Base-by-base conservation (phyloP, 2,888 invertebrate species). In the Zaprionus obscuricornis region DNA sequence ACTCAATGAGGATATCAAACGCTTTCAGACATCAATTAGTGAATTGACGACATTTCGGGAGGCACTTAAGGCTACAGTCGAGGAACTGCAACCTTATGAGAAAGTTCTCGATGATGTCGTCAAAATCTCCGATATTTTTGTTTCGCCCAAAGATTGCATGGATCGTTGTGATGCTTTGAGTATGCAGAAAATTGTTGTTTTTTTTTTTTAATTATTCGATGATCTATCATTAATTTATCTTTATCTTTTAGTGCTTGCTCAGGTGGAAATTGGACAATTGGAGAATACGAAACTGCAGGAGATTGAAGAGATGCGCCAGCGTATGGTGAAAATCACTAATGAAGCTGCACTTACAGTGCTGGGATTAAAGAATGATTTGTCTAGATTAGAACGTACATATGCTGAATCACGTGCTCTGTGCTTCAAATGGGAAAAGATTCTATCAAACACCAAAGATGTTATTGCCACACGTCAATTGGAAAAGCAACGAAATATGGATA, bases 131-230 rank as follows among this genome's bases (percentile, higher is more conserved):
- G 87, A 87, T 43, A 83, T 87, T 14, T 88, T 87, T 37, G 84
- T 71, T 4, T 88, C 90, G 0, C 85, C 88, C 1, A 89, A 90
- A 37, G 90, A 90, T 58, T 89, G 89, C 57, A 90, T 88, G 73
- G 88, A 87, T 59, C 86, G 89, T 0, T 89, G 89, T 43, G 90
- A 90, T 85, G 90, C 90, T 0, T 57, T 90, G 13, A 90, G 90
- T 90, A 67, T 52, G 81, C 8, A 6, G 3, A n/a, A 2, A 37
- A 5, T 2, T 1, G 1, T 1, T 1, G 1, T 5, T 7, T 1
- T 10, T 2, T 27, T 13, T 1, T 2, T 1, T 6, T 33, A 18
- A 18, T 10, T 6, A 13, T 7, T 7, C n/a, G n/a, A n/a, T n/a
- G n/a, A n/a, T n/a, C n/a, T 36, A 2, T 4, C 0, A 2, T 1